phyloP scores from a whole-genome alignment of 30 jellyfish, hydroid and myxozoan genomes.

The Chrysaora quinquecirrha region DNA sequence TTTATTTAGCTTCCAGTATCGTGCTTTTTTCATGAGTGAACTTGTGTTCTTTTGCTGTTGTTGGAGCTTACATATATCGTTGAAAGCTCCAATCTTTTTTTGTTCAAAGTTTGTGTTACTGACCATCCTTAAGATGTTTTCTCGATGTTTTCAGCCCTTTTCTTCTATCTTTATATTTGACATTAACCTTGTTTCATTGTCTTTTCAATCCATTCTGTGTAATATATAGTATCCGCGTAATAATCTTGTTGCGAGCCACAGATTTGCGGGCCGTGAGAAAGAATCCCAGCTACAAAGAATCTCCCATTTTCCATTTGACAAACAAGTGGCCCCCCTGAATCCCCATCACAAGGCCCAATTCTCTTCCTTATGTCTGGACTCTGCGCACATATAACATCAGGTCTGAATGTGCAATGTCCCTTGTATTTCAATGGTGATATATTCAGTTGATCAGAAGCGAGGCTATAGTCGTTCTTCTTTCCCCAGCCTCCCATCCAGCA shows the following conservation, averaged over 20 bases:
- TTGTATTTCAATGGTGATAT: constrained; percentile 30
- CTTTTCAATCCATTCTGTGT: constrained; percentile 44
- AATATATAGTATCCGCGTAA: constrained; percentile 35
- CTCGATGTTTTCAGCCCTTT: no score
- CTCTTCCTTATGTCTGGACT: constrained; percentile 29
- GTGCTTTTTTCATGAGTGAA: no score
- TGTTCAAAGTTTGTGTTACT: no score
- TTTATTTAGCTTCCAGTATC: no score
- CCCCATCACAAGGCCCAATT: constrained; percentile 80
- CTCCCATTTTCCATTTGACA: constrained; percentile 57
- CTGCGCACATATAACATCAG: constrained; percentile 63
- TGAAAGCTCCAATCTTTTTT: no score
- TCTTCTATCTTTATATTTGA: no score
- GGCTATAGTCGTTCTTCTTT: constrained; percentile 27
- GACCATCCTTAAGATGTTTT: no score
- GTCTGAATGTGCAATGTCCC: constrained; percentile 58
- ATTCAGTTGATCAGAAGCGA: constrained; percentile 13
- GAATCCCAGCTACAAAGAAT: constrained; percentile 53
- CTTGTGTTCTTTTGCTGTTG: no score
- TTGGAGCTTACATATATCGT: no score
- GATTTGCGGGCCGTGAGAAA: constrained; percentile 69
- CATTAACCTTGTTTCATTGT: constrained; percentile 19
- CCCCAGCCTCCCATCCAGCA: constrained; percentile 93
- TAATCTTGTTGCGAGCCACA: constrained; percentile 68
- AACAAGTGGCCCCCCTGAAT: constrained; percentile 78